These are phyloP conservation scores for Clarias pachynema DNA, from an alignment of 2,797 vertebrate genomes.

Conservation along the genomic window DNA sequence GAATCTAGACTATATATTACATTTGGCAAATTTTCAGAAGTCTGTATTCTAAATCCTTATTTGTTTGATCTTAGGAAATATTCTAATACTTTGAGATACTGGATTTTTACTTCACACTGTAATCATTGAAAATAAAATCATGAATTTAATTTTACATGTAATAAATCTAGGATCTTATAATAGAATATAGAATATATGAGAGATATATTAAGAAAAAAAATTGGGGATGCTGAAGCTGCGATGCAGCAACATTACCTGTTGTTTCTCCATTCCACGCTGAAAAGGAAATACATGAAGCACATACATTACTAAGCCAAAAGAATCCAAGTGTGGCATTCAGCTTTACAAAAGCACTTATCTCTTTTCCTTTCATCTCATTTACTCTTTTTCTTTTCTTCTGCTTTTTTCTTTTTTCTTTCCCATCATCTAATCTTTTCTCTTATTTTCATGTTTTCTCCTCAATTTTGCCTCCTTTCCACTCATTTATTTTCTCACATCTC, in stretches of 20 bases:
- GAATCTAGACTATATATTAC: too few species aligned
- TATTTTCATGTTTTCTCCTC: not conserved
- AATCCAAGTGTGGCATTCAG: not conserved
- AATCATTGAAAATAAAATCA: too few species aligned
- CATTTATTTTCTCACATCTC: not conserved
- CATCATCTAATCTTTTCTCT: not conserved
- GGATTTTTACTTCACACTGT: too few species aligned
- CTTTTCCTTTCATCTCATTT: not conserved
- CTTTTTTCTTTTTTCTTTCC: not conserved
- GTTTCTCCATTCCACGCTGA: not conserved
- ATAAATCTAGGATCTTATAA: too few species aligned
- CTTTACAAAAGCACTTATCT: not conserved
- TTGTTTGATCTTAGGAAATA: too few species aligned
- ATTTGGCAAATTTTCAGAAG: too few species aligned
- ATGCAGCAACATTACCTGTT: not conserved
- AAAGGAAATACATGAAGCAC: not conserved
- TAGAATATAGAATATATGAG: too few species aligned
- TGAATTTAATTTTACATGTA: too few species aligned
- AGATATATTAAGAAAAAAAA: not conserved
- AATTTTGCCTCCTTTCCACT: not conserved
- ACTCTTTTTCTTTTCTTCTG: not conserved
- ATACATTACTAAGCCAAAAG: not conserved
- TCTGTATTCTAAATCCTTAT: too few species aligned
- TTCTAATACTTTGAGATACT: too few species aligned
- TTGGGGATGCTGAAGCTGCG: not conserved